Evolutionary conservation across 2,888 invertebrate genomes (phyloP), one percentile per base, ranked within the genome.

Genomic region (Lymantria monacha): DNA sequence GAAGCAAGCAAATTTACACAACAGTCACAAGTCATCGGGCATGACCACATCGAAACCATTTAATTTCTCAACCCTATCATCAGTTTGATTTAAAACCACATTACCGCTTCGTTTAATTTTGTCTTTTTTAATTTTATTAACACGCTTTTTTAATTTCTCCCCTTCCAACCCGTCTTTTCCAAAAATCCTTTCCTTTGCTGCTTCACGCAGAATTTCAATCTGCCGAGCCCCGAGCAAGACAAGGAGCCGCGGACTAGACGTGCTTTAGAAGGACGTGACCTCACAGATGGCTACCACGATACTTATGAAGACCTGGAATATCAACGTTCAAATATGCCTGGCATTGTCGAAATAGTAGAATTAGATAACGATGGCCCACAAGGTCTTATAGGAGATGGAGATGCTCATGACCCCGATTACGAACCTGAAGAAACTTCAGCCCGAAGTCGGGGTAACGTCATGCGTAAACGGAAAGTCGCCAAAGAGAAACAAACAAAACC

Each of bases 61-160:
- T 66, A 68, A 69, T 68, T 66, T 64, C 61, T 63, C 61, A 63
- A 53, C 60, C 57, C 64, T 70, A 59, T 59, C 55, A 51, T 53
- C 70, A 55, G 61, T 66, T 73, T 61, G 64, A 72, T 66, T 70
- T 70, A 54, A 68, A 67, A 66, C 70, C 76, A 74, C 76, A 72
- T 72, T 22, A 69, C 69, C 66, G 83, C 83, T 84, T 85, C 73
- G 70, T 79, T 82, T 82, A 80, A 81, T 83, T 73, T 76, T 45
- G 56, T 63, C 76, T 77, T 65, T 79, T 87, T 85, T 86, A 79
- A 83, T 89, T 90, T 86, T 86, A 91, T 92, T 92, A 92, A 92
- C 92, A 89, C 86, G 90, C 91, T 92, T 91, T 91, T 91, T 92
- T 91, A 86, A 88, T 87, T 89, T 88, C 74, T 81, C 81, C 86